These are phyloP conservation scores for Leptopilina myrica DNA, from an alignment of 2,888 invertebrate genomes.

Conservation along the genomic window DNA sequence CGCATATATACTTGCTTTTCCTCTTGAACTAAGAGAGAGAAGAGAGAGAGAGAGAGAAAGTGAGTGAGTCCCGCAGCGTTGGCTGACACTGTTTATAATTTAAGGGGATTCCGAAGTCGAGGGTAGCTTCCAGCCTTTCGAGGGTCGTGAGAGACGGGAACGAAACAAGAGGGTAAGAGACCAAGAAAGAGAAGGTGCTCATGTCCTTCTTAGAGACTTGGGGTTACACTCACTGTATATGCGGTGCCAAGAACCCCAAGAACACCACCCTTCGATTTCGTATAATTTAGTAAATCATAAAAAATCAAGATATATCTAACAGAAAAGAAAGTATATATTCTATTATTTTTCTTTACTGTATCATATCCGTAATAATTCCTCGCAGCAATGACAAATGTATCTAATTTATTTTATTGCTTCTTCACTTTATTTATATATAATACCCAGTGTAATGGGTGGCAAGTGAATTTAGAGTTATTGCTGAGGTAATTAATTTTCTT, in stretches of 20 bases:
- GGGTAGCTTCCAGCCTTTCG: slow-evolving; percentile 45
- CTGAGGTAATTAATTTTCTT: too few relatives aligned
- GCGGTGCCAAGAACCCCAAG: slow-evolving; percentile 11
- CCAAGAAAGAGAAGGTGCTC: slow-evolving; percentile 30
- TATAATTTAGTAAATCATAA: slow-evolving; percentile 23
- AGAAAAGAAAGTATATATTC: not conserved
- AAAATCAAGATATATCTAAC: slow-evolving; percentile 9
- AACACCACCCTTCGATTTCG: not conserved
- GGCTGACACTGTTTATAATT: slow-evolving; percentile 73
- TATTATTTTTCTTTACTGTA: slow-evolving; percentile 3
- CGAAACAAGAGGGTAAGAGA: slow-evolving; percentile 46
- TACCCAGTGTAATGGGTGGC: too few relatives aligned
- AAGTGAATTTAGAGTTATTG: too few relatives aligned
- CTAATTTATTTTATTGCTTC: too few relatives aligned
- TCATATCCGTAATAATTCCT: too few relatives aligned
- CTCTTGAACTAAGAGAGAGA: slow-evolving; percentile 31
- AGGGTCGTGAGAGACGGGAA: slow-evolving; percentile 46
- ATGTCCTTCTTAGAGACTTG: slow-evolving; percentile 18
- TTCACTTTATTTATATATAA: too few relatives aligned
- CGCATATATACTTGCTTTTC: slow-evolving; percentile 21
- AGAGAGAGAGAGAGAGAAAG: slow-evolving; percentile 47
- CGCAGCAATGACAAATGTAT: too few relatives aligned
- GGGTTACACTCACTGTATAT: slow-evolving; percentile 1
- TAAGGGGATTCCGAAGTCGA: slow-evolving; percentile 62
- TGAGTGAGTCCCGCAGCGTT: slow-evolving; percentile 52